These are phyloP conservation scores for Sarcophaga rosellei DNA, from an alignment of 2,888 invertebrate species.

Conservation along the genomic window DNA sequence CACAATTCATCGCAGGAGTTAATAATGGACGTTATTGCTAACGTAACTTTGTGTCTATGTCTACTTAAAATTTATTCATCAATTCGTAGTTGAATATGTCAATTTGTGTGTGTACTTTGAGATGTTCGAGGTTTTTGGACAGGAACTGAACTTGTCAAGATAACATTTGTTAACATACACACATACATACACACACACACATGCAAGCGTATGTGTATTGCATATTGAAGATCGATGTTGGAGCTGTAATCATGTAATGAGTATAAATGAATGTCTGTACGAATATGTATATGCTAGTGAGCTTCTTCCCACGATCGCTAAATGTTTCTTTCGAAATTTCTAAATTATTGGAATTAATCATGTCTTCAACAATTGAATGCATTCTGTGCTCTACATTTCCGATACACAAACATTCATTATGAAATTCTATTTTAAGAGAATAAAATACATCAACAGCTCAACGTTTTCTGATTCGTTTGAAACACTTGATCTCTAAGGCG, in stretches of 20 bases:
- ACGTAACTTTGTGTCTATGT: constrained; percentile 26
- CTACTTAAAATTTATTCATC: constrained; percentile 57
- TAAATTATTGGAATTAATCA: constrained; percentile 52
- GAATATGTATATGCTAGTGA: background rate
- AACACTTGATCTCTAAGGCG: too few species aligned
- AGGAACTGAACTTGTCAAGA: constrained; percentile 68
- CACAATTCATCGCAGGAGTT: constrained; percentile 24
- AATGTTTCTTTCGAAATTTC: constrained; percentile 62
- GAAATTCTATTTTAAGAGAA: too few species aligned
- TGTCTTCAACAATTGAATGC: constrained; percentile 57
- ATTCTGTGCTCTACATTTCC: constrained; percentile 44
- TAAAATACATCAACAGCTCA: too few species aligned
- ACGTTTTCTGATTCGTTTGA: too few species aligned
- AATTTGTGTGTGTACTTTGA: constrained; percentile 30
- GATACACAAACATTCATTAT: background rate
- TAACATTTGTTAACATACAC: constrained; percentile 62
- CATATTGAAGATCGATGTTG: background rate
- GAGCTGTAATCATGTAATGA: background rate
- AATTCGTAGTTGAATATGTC: constrained; percentile 60
- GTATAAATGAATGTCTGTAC: constrained; percentile 29
- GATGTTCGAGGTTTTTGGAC: constrained; percentile 25
- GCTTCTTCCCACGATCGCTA: constrained; percentile 61
- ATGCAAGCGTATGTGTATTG: background rate
- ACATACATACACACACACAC: too few species aligned
- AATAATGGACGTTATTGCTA: background rate